phyloP scores from a whole-genome alignment of 1,140 invertebrate genomes.

The Chlorops oryzae region DNA sequence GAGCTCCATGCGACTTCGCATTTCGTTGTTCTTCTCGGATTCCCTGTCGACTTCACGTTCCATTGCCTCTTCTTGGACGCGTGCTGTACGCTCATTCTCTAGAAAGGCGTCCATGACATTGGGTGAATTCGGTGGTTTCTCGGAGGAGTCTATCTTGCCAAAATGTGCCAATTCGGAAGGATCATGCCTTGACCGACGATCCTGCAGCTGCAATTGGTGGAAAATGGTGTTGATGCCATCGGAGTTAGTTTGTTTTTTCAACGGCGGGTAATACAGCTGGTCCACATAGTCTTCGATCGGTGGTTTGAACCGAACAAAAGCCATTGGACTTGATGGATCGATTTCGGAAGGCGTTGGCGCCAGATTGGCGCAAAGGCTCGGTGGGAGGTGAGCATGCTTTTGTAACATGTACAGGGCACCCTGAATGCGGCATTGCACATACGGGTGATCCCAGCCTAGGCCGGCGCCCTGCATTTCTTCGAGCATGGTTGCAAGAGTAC shows the following conservation, averaged over 20 bases:
- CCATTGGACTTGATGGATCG: slow-evolving; percentile 61
- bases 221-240: slow-evolving; percentile 18
- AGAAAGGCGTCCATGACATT: slow-evolving; percentile 40
- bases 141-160: slow-evolving; percentile 26
- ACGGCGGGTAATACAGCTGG: slow-evolving; percentile 9
- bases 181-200: slow-evolving; percentile 36
- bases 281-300: slow-evolving; percentile 51
- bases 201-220: slow-evolving; percentile 30
- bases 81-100: slow-evolving; percentile 36
- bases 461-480: slow-evolving; percentile 46
- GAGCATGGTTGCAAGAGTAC: slow-evolving; percentile 43
- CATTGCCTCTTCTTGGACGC: slow-evolving; percentile 32
- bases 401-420: slow-evolving; percentile 37
- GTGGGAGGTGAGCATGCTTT: slow-evolving; percentile 38
- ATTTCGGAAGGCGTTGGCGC: slow-evolving; percentile 38
- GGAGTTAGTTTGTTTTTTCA: slow-evolving; percentile 15
- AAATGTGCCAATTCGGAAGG: slow-evolving; percentile 36
- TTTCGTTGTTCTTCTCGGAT: slow-evolving; percentile 21
- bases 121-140: too few relatives aligned
- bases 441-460: slow-evolving; percentile 47
- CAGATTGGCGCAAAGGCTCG: slow-evolving; percentile 40
- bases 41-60: slow-evolving; percentile 22
- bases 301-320: slow-evolving; percentile 72
- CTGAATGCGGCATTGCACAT: slow-evolving; percentile 45
- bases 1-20: slow-evolving; percentile 32